Base-by-base conservation (phyloP, 2,113 vertebrate species). In the Scartelaos histophorus region DNA sequence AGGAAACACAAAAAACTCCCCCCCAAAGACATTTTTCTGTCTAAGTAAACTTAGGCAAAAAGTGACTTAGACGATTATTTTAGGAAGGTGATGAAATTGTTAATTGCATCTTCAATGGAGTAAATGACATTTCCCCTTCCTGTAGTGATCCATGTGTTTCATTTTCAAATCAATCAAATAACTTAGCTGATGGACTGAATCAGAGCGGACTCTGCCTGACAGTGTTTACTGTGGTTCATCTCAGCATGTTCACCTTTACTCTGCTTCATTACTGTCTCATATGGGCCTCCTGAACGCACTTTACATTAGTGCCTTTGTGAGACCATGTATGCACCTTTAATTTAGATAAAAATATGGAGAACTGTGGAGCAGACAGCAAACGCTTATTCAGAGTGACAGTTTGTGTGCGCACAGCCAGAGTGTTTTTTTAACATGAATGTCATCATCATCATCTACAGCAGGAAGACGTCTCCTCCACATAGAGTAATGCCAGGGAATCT, bases 371-470 rank as follows among this genome's bases (percentile, higher is more conserved):
- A 49, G 58, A 65, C 66, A 46, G 54, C 5, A 25, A 19, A n/a
- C 60, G 71, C 78, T 84, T 73, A 82, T 87, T 87, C 62, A 80
- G 75, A 80, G 70, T 13, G 78, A 83, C 81, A 76, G 82, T 13
- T 16, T 71, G 64, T 64, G 81, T 84, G 81, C 80, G 75, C 85
- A 82, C 85, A 82, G 75, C 49, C 38, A 43, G 76, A 82, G 75
- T 66, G 46, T 74, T 47, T 75, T 76, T 84, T 71, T 66, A 56
- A 16, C 2, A 68, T 45, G 77, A 84, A 86, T 83, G 86, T 85
- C 82, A 87, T 81, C 88, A 87, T 81, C 88, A 74, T 81, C 78
- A 67, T 80, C 67, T 77, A 57, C 76, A 75, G 85, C 74, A 51
- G 56, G 60, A 80, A 82, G 69, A 69, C 88, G 81, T 84, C 90